Evolutionary conservation across 1,140 invertebrate species (phyloP).

Genomic region (Muscidifurax raptorellus): DNA sequence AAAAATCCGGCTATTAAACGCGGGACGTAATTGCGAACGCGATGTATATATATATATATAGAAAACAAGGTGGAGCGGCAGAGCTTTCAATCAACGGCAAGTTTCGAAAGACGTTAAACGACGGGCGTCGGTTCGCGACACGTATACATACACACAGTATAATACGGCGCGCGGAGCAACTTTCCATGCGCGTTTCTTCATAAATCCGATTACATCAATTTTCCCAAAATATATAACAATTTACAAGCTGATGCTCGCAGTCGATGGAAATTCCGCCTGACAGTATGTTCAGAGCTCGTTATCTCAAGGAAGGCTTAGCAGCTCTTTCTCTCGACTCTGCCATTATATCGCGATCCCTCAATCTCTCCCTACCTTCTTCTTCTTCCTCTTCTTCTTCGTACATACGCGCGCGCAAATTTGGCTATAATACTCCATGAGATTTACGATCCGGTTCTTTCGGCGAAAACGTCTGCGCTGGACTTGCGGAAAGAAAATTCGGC

Average conservation of each 20-base stretch:
- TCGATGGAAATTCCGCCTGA: slow-evolving; percentile 20
- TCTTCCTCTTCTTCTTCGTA: not conserved
- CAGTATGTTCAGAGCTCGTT: slow-evolving; percentile 45
- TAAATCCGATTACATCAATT: slow-evolving; percentile 46
- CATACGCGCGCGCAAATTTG: not conserved
- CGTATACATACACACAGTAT: not conserved
- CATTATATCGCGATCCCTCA: slow-evolving; percentile 3
- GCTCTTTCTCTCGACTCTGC: not conserved
- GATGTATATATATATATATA: not conserved
- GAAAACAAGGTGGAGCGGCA: too few relatives aligned
- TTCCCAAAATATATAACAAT: slow-evolving; percentile 30
- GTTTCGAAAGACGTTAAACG: slow-evolving; percentile 26
- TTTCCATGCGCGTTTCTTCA: slow-evolving; percentile 25
- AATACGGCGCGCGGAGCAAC: not conserved
- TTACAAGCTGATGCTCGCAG: slow-evolving; percentile 18
- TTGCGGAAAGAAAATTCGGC: too few relatives aligned
- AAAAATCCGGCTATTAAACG: not conserved
- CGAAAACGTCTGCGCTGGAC: too few relatives aligned
- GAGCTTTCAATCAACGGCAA: slow-evolving; percentile 30
- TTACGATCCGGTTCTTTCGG: not conserved
- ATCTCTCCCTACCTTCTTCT: not conserved
- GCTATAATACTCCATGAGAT: not conserved
- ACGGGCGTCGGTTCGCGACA: not conserved
- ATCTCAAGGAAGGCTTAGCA: slow-evolving; percentile 12
- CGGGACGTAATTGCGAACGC: not conserved